Base-by-base conservation (phyloP, 2,113 vertebrate genomes). In the Vidua chalybeata region DNA sequence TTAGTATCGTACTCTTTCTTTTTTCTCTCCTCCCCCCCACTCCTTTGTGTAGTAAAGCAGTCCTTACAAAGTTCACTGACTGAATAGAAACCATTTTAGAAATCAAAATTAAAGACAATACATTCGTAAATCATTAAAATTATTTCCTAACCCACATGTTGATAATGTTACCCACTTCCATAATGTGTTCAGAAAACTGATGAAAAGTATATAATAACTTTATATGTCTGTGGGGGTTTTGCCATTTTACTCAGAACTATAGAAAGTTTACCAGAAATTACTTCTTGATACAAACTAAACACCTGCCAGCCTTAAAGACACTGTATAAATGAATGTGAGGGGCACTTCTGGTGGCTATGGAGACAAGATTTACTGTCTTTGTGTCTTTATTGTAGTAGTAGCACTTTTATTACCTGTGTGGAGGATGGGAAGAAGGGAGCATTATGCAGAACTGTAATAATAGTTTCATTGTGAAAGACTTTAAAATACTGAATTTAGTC, bases 301-400 rank as follows among this genome's bases (percentile, higher is more conserved):
- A 31, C 14, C 45, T 59, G 37, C 7, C 20, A 43, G 10, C 23
- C 49, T 58, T 55, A 33, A 17, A 67, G 64, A 22, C 2, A 2
- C 3, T 39, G 9, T 48, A 23, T 59, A n/a, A 41, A 24, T 49
- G 18, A 74, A 11, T 9, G 15, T 23, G 10, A 13, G 9, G 13
- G 21, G 23, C 31, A 7, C 21, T 74, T 46, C 9, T 24, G 8
- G 48, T 37, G 39, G 2, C 28, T 62, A 0, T 24, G 2, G 4
- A 48, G 23, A 28, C 10, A 24, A 31, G 11, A 2, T 15, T 73
- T 80, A 28, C 35, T 28, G 6, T 56, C 15, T 33, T 55, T 43
- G 8, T 63, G 35, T 58, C 27, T 80, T 61, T 35, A 7, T 73
- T 94, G 58, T 69, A 54, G 20, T 33, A 54, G 30, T 49, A 73